Evolutionary conservation across 2,888 invertebrate genomes (phyloP), one percentile per base, ranked within the genome.

Genomic region (Oligia fasciuncula): DNA sequence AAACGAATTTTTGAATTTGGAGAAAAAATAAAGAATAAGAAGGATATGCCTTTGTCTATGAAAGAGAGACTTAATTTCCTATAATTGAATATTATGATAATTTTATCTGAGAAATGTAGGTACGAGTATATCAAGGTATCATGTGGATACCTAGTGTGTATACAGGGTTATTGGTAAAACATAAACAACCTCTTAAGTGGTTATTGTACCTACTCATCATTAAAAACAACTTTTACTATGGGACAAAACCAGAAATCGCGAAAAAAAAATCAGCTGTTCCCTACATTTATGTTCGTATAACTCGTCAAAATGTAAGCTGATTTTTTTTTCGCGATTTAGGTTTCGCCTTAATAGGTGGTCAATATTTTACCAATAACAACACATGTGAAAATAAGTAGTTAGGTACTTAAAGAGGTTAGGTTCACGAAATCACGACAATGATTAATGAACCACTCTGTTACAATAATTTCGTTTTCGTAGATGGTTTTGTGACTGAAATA

Each of bases 1-100:
- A 46, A 69, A n/a, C 23, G 0, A 54, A n/a, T 14, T 63, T 14
- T 66, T 63, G 14, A 23, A 68, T 60, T 71, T 43, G 2, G 68
- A 35, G 6, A 23, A 14, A 6, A 4, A 49, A 8, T 49, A 74
- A 79, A 79, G 77, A 85, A 70, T 62, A 76, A 0, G 17, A 46
- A 73, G 85, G 85, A 85, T 69, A 13, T 77, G 65, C 70, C 54
- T 62, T 54, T 14, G n/a, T n/a, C 23, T 54, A 63, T 29, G 6
- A 57, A 14, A 35, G 2, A 23, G n/a, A 19, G 29, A 11, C 19
- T 23, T n/a, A 13, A 35, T 73, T 43, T 67, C 5, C 4, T 35
- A 11, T 68, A 14, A 4, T 69, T 74, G 0, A 13, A n/a, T 13
- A 35, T 51, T 51, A 17, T 17, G 13, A 11, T 17, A 14, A 23